Evolutionary conservation across 64 coral and sea anemone species (phyloP), one percentile per base, ranked within the genome.

Genomic region (Catalaphyllia jardinei): DNA sequence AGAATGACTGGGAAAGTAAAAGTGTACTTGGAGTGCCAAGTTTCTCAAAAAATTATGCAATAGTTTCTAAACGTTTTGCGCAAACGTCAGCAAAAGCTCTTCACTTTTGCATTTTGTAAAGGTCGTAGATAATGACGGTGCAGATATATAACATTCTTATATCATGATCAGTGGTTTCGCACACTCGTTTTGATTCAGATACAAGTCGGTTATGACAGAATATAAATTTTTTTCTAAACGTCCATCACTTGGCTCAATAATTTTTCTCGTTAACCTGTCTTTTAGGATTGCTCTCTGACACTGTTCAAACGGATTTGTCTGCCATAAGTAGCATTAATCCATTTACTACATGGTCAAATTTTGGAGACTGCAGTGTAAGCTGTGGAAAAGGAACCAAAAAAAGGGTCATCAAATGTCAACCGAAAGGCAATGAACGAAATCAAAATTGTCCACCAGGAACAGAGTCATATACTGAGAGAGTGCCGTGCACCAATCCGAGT

Each of bases 331-430:
- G 22, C 31, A 19, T 78, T 13, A 51, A 86, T 31, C 82, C 83
- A 60, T 73, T 76, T 13, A 24, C 80, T 38, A 49, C 72, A 9
- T 49, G 72, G 13, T 31, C 91, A 55, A 86, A 93, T 35, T 90
- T 92, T 52, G 67, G 88, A 22, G 88, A 96, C 4, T 96, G 95
- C 31, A 96, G 95, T 20, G 87, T 87, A 27, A 96, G 91, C 31
- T 96, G 95, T 86, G 95, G 95, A 29, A 93, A 93, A 83, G 95
- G 95, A 60, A 67, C 86, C 15, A 82, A 77, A 29, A 96, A 96
- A 71, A 71, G 54, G 16, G 46, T 93, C 24, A 22, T 89, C 10
- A 83, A 90, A 31, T 96, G 95, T 79, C 71, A 88, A 73, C 91
- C 83, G 16, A 91, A 85, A 31, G 88, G 88, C 22, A 89, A 88